Evolutionary conservation across 2,888 invertebrate genomes (phyloP), one percentile per base, ranked within the genome.

Genomic region (Brassicogethes aeneus): DNA sequence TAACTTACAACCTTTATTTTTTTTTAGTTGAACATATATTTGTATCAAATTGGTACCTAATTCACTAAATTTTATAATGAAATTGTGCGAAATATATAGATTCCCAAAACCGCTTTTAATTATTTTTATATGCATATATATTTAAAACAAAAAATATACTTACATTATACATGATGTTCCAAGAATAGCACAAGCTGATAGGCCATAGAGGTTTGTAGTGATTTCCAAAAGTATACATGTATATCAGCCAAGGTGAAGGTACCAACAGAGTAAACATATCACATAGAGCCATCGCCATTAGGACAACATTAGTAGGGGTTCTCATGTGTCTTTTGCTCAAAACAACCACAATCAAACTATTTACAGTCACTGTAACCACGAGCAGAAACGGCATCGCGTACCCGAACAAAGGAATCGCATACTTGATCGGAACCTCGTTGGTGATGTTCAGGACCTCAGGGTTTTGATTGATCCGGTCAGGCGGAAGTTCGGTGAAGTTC

Each of bases 241-340:
- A 90, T 67, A 93, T 81, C 36, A 92, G 80, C 80, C 90, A 91
- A 0, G 92, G 92, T 0, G 91, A 84, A 0, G 92, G 91, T 60
- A 91, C 85, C 39, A 91, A 74, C 59, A 92, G 82, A 0, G 94
- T 95, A 65, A 93, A 81, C 82, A 93, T 86, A 69, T 95, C 95
- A 53, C 91, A 90, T 2, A 95, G 74, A 0, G 95, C 94, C 92
- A 95, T 95, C n/a, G 87, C 88, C 78, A 91, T 84, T 2, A 94
- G 76, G 1, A 93, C 87, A n/a, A 85, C 79, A 68, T 93, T 93
- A 3, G 93, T 93, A 0, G 93, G 91, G 0, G 89, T 88, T 16
- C 86, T 68, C 94, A 95, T 94, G 67, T 93, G 91, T 23, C 85
- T 76, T 52, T 90, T 86, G 42, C 89, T 84, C 17, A 95, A 73